Evolutionary conservation across 2,888 invertebrate species (phyloP), one percentile per base, ranked within the genome.

Genomic region (Drosophila anceps): DNA sequence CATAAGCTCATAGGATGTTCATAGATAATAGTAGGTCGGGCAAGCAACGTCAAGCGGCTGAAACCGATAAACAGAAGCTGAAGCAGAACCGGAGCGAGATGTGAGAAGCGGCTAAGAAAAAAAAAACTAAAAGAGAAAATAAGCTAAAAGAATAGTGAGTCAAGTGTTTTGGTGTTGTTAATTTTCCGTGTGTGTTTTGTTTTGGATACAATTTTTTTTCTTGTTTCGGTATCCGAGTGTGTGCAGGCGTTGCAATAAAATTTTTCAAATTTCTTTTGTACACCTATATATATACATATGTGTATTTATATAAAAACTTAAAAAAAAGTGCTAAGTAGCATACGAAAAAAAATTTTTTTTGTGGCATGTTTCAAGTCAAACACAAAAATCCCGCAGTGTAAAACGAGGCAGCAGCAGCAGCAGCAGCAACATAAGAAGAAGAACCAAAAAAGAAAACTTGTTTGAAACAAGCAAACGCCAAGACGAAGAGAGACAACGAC

Each of bases 401-500:
- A 80, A 77, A 80, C 80, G 79, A 82, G 82, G 78, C 74, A 73
- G 37, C 61, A 62, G 69, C 66, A 76, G 59, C 67, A 65, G 61
- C 55, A 68, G 58, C 51, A 64, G 69, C 62, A 73, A 43, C 62
- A 69, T 41, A 81, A 80, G 72, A 73, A 83, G 76, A 78, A 80
- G 81, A 80, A 71, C 70, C 75, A 69, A 72, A 86, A 84, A 87
- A 87, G 73, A 86, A 86, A 86, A 86, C 86, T 86, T 88, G 86
- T 90, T 86, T 86, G 72, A 81, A 82, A 82, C 81, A 88, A 81
- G 69, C 80, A 66, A 73, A 37, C 76, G 54, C 48, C 64, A 69
- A 62, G 60, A 59, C 63, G 55, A 59, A 60, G 55, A 54, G 51
- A 58, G 62, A 61, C 60, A 71, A 65, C 72, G 65, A 66, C 78